A percentile compares a stretch with the other conserved stretches of the same genome.
These are phyloP conservation scores for Cygnus atratus DNA, from an alignment of 2,113 vertebrate genomes.

Conservation along the genomic window DNA sequence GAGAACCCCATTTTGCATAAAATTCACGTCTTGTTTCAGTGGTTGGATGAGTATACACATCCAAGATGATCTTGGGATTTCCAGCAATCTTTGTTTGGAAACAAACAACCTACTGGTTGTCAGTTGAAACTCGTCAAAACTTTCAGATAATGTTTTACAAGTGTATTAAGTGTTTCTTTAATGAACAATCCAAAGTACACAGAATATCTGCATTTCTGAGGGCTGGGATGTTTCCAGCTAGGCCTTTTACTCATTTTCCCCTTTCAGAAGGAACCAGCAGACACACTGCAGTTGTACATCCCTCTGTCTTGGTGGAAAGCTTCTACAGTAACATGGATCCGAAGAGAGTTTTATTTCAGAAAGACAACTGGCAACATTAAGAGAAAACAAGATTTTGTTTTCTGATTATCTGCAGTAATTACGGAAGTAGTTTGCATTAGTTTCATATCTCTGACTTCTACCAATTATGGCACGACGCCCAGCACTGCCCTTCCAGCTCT, in stretches of 20 bases:
- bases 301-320: background rate
- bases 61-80: slow-evolving; percentile 2
- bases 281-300: background rate
- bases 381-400: background rate
- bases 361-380: background rate
- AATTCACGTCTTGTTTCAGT: background rate
- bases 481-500: background rate
- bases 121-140: background rate
- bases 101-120: background rate
- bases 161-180: background rate
- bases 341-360: background rate
- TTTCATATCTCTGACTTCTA: background rate
- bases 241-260: background rate
- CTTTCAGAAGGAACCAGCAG: background rate
- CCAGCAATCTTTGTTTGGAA: background rate
- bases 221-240: background rate
- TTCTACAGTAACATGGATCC: background rate
- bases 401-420: background rate
- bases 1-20: background rate
- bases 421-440: background rate
- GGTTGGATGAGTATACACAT: background rate
- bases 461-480: background rate
- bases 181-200: background rate
- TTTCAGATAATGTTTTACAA: background rate
- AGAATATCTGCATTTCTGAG: background rate